Evolutionary conservation across 1,140 invertebrate species (phyloP).

Genomic region (Drosophila pseudoobscura): DNA sequence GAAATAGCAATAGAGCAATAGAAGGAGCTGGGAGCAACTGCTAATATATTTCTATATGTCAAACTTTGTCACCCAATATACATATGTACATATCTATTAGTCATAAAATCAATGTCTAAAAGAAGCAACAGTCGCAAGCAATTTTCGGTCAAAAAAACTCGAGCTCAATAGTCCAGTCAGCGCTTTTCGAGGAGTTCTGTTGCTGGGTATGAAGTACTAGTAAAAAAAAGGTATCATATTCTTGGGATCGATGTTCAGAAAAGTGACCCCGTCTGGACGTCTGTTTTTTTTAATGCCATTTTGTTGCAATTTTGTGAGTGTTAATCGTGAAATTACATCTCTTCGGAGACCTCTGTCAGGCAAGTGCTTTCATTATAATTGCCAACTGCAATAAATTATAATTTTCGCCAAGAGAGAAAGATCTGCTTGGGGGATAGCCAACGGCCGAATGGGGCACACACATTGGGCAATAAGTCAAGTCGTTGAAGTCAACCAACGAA

Average conservation of each 20-base stretch:
- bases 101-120: too few species aligned
- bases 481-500: conserved; percentile 28
- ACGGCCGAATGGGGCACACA: conserved; percentile 20
- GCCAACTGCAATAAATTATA: conserved; percentile 48
- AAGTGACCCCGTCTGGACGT: conserved; percentile 9
- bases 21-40: too few species aligned
- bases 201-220: neutral
- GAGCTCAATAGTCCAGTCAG: too few species aligned
- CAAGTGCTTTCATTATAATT: conserved; percentile 52
- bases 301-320: neutral
- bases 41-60: too few species aligned
- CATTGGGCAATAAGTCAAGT: conserved; percentile 50
- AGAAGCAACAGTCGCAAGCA: too few species aligned
- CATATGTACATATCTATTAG: too few species aligned
- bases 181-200: too few species aligned
- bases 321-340: conserved; percentile 38
- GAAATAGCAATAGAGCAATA: too few species aligned
- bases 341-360: conserved; percentile 2
- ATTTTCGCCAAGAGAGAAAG: conserved; percentile 38
- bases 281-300: neutral
- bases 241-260: conserved; percentile 11
- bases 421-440: conserved; percentile 26
- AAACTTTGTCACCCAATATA: too few species aligned
- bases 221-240: conserved; percentile 9
- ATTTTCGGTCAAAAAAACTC: too few species aligned